These are phyloP conservation scores for Sigmodon hispidus DNA, from an alignment of 2,113 vertebrate species.

Conservation along the genomic window DNA sequence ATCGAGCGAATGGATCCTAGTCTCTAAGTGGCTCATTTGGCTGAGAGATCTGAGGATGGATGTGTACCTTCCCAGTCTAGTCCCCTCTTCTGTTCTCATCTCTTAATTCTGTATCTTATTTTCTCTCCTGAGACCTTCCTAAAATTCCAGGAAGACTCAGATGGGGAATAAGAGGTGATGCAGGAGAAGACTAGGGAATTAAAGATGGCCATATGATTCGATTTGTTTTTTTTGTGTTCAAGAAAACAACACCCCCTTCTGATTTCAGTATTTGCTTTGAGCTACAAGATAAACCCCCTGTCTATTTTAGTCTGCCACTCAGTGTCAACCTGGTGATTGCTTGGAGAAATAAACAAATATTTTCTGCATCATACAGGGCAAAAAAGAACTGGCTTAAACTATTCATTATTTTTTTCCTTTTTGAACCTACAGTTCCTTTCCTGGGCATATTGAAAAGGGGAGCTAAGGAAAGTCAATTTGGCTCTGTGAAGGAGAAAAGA, in stretches of 20 bases:
- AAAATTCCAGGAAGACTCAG: constrained; percentile 33
- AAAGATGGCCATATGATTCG: not conserved
- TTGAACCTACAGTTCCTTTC: not conserved
- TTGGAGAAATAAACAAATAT: constrained; percentile 43
- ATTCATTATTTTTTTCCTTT: not conserved
- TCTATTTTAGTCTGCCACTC: constrained; percentile 5
- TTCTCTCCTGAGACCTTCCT: not conserved
- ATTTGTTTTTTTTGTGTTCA: not conserved
- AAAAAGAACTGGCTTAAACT: not conserved
- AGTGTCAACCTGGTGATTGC: not conserved
- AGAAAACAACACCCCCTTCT: not conserved
- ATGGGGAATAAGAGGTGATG: not conserved
- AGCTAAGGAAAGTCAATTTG: not conserved
- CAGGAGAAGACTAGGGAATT: not conserved
- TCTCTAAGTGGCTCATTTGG: not conserved
- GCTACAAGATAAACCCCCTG: constrained; percentile 3
- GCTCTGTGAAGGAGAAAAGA: not conserved
- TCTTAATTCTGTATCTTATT: not conserved
- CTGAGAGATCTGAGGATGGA: not conserved
- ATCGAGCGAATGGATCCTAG: not conserved
- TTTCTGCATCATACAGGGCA: constrained; percentile 3
- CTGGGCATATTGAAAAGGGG: not conserved
- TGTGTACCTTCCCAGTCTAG: not conserved
- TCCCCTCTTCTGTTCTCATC: not conserved
- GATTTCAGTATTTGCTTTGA: not conserved